Evolutionary conservation across 2,888 invertebrate species (phyloP).

Genomic region (Netelia fuscicornis): DNA sequence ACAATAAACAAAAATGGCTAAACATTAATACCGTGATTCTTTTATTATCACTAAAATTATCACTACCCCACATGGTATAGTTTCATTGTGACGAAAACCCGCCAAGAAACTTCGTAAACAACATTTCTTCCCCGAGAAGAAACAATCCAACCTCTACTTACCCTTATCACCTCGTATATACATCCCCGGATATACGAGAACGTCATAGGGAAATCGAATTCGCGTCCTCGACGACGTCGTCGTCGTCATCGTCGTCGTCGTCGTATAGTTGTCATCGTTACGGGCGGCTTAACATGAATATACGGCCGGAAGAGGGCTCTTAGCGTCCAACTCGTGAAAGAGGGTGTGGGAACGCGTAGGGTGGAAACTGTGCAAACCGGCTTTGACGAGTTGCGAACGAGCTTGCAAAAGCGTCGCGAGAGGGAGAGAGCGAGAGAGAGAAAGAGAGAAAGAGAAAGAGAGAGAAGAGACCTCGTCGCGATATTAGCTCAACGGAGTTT

Average conservation of each 20-base stretch:
- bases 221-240: constrained; percentile 55
- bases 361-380: constrained; percentile 55
- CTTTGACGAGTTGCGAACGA: constrained; percentile 53
- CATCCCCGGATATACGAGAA: constrained; percentile 2
- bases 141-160: neutral
- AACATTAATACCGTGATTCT: no score
- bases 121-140: neutral
- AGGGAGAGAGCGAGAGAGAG: neutral
- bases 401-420: constrained; percentile 60
- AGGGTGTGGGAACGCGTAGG: constrained; percentile 10
- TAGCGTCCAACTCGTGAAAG: neutral
- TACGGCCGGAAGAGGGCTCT: constrained; percentile 55
- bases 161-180: neutral
- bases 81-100: neutral
- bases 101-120: neutral
- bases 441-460: neutral
- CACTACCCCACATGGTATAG: no score
- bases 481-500: constrained; percentile 40
- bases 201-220: constrained; percentile 61
- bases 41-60: no score
- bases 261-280: constrained; percentile 64
- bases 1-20: no score
- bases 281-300: constrained; percentile 63
- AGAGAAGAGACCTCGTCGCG: constrained; percentile 2
- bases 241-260: constrained; percentile 59